These are phyloP conservation scores for Drosophila yooni DNA, from an alignment of 2,888 invertebrate genomes.

Conservation along the genomic window DNA sequence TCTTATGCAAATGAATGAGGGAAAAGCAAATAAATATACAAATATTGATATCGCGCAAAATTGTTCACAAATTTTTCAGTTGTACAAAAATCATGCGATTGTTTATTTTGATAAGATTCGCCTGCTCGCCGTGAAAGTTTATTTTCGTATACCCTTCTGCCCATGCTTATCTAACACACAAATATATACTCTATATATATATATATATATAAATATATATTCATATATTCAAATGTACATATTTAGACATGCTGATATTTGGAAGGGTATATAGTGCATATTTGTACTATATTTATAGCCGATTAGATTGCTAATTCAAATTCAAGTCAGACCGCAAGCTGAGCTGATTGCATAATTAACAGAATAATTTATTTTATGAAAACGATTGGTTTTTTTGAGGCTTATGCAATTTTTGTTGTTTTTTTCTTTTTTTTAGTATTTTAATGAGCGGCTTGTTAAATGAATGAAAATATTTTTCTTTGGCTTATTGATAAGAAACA, in stretches of 20 bases:
- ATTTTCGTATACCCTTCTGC: conserved; percentile 10
- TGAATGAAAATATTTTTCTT: neutral
- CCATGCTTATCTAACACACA: conserved; percentile 21
- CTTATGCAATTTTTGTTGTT: neutral
- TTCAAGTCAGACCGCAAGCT: neutral
- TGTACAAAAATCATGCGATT: conserved; percentile 12
- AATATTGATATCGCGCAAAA: conserved; percentile 26
- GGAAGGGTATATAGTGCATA: neutral
- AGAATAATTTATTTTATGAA: neutral
- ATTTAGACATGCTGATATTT: neutral
- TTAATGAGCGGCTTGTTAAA: neutral
- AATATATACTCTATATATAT: conserved; percentile 3
- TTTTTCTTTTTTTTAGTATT: neutral
- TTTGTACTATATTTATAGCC: neutral
- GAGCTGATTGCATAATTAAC: neutral
- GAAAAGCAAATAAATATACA: conserved; percentile 16
- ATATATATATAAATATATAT: neutral
- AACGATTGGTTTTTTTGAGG: neutral
- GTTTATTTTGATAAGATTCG: conserved; percentile 33
- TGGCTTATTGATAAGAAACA: neutral
- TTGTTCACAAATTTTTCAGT: conserved; percentile 10
- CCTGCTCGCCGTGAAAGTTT: conserved; percentile 6
- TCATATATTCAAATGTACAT: neutral
- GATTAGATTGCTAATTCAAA: neutral
- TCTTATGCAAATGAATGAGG: conserved; percentile 17